Evolutionary conservation across 2,113 vertebrate species (phyloP), one percentile per base, ranked within the genome.

Genomic region (Anas platyrhynchos): DNA sequence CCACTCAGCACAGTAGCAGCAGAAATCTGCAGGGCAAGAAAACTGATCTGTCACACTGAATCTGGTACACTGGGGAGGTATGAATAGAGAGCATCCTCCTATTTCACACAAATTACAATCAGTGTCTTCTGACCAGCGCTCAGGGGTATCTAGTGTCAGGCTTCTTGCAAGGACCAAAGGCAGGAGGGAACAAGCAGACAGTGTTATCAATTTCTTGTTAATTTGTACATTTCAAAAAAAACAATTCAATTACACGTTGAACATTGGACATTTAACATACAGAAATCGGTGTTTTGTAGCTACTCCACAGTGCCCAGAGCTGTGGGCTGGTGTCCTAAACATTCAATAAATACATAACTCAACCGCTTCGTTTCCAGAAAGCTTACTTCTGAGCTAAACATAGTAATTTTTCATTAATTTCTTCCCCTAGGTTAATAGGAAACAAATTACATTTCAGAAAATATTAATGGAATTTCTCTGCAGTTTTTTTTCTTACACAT

Each of bases 341-440:
- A 58, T 73, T 92, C 41, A 81, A 86, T 69, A 95, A 86, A 94
- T 58, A 58, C 75, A 91, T 88, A 86, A 20, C 32, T 61, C 72
- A 78, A 93, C 71, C 22, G 46, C 65, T 59, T 93, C 12, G 84
- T 87, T 92, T 93, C 83, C 81, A 91, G 80, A 94, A 92, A 96
- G 83, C 26, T 67, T 78, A 78, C 62, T 96, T 94, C 76, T 88
- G 69, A 94, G 62, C 77, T 92, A 93, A 82, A 84, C 41, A 86
- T 56, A 72, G 86, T 32, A 94, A 86, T 76, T 94, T 95, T 95
- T 93, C 93, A 93, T 95, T 96, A 93, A 94, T 94, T 96, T 93
- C 65, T 96, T 92, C 93, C 93, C 83, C 50, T 92, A 91, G 86
- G 96, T 96, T 92, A 95, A 93, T 58, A 92, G 36, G 69, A 91